Base-by-base conservation (phyloP, 2,888 invertebrate genomes). In the Saturnia pavonia region DNA sequence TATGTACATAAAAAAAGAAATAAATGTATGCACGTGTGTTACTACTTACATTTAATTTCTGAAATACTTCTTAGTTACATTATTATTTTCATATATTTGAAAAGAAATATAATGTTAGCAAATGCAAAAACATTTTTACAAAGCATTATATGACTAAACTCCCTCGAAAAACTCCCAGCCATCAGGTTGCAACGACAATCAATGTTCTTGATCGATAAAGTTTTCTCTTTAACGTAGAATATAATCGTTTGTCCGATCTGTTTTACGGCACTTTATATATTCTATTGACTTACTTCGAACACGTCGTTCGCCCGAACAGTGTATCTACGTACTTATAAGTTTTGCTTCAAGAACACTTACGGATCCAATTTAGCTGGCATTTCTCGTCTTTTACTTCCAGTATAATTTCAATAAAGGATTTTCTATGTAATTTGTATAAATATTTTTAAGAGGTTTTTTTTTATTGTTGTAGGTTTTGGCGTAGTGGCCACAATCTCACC, bases 251-350 rank as follows among this genome's bases (percentile, higher is more conserved):
- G 57, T 40, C 8, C 40, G 65, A 19, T 63, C 19, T 65, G n/a
- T 34, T 34, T 65, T 40, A 65, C 65, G 65, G 8, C 40, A 7
- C 9, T 65, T 65, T 65, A 60, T 11, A n/a, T 65, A 65, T 65
- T 65, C 65, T 65, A 65, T 65, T 65, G 8, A 19, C 19, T 65
- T 65, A 4, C 6, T 27, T 16, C 16, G 34, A 34, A 34, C 16
- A 63, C 34, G 11, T 19, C 34, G 40, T 65, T 65, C 9, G 34
- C 7, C 40, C 40, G 40, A 40, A 65, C 12, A 9, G 19, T 2
- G 57, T 51, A 51, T 9, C 9, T 43, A 9, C 7, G 40, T n/a
- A 40, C 63, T 40, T 63, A 19, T 40, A 65, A 65, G 63, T 63
- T 34, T 63, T 34, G 16, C 19, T 14, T 63, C 34, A 34, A 63